Base-by-base conservation (phyloP, 1,140 invertebrate genomes). In the Drosophila dunni region DNA sequence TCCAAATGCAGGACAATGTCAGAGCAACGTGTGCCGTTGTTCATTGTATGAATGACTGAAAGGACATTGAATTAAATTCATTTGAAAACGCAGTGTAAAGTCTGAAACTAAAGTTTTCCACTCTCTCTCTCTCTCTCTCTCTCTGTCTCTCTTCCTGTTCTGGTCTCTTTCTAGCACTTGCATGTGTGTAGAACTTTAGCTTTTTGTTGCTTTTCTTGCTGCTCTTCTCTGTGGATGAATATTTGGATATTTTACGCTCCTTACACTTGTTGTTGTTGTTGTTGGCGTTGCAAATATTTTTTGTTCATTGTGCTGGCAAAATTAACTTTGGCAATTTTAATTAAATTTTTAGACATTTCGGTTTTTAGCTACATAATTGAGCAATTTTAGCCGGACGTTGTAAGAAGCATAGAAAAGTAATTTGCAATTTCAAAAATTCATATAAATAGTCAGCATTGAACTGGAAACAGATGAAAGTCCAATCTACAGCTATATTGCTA, bases 11-110 rank as follows among this genome's bases (percentile, higher is more conserved):
- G 78, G 54, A 85, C 82, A 86, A 86, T 81, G 75, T 44, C 42
- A 38, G 24, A 17, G 11, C 48, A 68, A 68, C 50, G 79, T 63
- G 70, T 61, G 64, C 34, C 40, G 54, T 53, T 68, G 71, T 64
- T 63, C 76, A 88, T 86, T 88, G 83, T 82, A 66, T 42, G 84
- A 89, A 78, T 88, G 84, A 80, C 77, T 88, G 83, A 79, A 77
- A 86, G 88, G 84, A 88, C 83, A 89, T 89, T 89, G 83, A 89
- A 88, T 88, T 88, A 84, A 88, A 88, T 88, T 88, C 88, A 88
- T 88, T 88, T 82, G 77, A 83, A 83, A 88, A 78, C 83, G 77
- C 84, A 75, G 40, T 67, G 67, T 60, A 81, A 66, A 88, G 83
- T 77, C 79, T 65, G 63, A 86, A 86, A 86, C 83, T 88, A 88